Percentiles rank a stretch among this genome's conserved stretches.
Evolutionary conservation across 2,888 invertebrate species (phyloP).

Genomic region (Pelosia muscerda): DNA sequence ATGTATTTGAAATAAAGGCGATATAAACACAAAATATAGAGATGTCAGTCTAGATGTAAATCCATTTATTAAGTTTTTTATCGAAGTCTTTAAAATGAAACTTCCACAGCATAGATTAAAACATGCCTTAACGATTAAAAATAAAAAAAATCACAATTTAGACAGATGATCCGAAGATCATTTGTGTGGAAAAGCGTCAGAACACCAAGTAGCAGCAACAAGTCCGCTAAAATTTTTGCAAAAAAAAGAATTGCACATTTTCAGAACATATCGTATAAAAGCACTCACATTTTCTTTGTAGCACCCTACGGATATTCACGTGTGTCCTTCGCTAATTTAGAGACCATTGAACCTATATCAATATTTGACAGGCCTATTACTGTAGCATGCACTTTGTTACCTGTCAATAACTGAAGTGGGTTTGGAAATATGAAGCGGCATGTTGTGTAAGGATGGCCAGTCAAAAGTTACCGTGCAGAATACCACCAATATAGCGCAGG

Average conservation of each 20-base stretch:
- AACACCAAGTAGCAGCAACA: too few species aligned
- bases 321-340: conserved; percentile 31
- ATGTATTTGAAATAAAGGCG: neutral
- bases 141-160: too few species aligned
- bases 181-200: too few species aligned
- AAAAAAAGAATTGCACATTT: neutral
- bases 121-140: too few species aligned
- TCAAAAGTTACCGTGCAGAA: neutral
- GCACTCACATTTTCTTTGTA: neutral
- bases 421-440: neutral
- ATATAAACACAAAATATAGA: neutral
- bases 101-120: too few species aligned
- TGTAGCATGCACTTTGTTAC: conserved; percentile 41
- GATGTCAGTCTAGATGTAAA: neutral
- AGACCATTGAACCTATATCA: conserved; percentile 51
- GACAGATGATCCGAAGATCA: too few species aligned
- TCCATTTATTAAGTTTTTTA: neutral
- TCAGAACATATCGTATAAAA: neutral
- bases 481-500: too few species aligned
- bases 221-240: neutral
- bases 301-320: neutral
- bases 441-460: neutral
- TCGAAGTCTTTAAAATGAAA: too few species aligned
- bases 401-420: conserved; percentile 32
- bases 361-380: conserved; percentile 49